Evolutionary conservation across 2,888 invertebrate species (phyloP).

Genomic region (Brachyopa scutellaris): DNA sequence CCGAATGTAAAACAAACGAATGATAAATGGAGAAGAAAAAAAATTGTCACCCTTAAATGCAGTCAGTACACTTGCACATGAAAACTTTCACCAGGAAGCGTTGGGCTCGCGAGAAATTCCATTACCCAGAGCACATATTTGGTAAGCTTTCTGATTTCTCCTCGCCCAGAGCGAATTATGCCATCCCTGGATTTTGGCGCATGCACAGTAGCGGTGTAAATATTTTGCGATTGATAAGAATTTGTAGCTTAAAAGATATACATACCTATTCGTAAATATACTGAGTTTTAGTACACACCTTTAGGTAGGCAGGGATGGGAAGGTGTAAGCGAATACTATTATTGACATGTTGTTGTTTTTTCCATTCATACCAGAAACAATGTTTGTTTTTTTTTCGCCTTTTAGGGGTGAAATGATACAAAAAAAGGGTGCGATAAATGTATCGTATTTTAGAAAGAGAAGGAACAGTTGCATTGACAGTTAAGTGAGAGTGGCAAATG

Average conservation of each 20-base stretch:
- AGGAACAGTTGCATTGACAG: neutral
- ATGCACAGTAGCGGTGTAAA: constrained; percentile 45
- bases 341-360: constrained; percentile 31
- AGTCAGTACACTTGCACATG: constrained; percentile 53
- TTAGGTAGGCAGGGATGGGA: constrained; percentile 9
- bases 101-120: constrained; percentile 37
- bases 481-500: constrained; percentile 8
- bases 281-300: constrained; percentile 15
- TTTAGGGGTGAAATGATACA: neutral
- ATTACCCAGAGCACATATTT: constrained; percentile 29
- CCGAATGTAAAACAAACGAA: constrained; percentile 78
- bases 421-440: constrained; percentile 21
- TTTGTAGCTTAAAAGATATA: constrained; percentile 18
- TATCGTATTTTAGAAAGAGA: constrained; percentile 23
- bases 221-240: constrained; percentile 60
- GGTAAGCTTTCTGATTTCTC: constrained; percentile 29
- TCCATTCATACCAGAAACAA: constrained; percentile 32
- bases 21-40: constrained; percentile 72
- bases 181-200: constrained; percentile 48
- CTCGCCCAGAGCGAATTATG: neutral
- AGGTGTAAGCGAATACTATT: constrained; percentile 9
- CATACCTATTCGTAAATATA: neutral
- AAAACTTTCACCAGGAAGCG: constrained; percentile 34
- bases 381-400: neutral
- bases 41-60: constrained; percentile 32